These are phyloP conservation scores for Nomada fabriciana DNA, from an alignment of 2,888 invertebrate species.

Conservation along the genomic window DNA sequence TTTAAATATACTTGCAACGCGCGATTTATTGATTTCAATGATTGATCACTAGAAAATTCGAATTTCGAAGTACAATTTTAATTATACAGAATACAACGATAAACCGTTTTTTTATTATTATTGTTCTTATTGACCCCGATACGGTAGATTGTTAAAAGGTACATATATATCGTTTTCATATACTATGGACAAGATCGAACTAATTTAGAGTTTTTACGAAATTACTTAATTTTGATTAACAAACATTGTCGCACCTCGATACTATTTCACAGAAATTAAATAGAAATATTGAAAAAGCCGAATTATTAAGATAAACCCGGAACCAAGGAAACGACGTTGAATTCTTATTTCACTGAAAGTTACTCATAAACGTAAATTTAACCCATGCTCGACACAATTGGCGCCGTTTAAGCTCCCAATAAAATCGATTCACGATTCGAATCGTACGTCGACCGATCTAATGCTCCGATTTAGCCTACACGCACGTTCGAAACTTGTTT, in stretches of 20 bases:
- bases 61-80: too few species aligned
- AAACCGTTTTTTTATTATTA: too few species aligned
- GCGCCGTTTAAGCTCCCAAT: conserved; percentile 1
- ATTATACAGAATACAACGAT: too few species aligned
- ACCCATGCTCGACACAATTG: background rate
- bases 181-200: too few species aligned
- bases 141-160: too few species aligned
- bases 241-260: background rate
- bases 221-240: too few species aligned
- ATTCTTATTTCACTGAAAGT: background rate
- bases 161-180: too few species aligned
- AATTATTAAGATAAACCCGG: background rate
- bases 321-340: background rate
- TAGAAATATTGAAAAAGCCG: background rate
- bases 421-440: conserved; percentile 5
- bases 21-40: too few species aligned
- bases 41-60: too few species aligned
- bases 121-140: too few species aligned
- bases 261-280: background rate
- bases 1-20: background rate
- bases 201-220: too few species aligned
- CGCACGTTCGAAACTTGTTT: conserved; percentile 3
- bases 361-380: background rate
- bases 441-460: conserved; percentile 1
- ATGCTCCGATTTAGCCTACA: conserved; percentile 34